Evolutionary conservation across 2,113 vertebrate species (phyloP).

Genomic region (Gracilinanus agilis): DNA sequence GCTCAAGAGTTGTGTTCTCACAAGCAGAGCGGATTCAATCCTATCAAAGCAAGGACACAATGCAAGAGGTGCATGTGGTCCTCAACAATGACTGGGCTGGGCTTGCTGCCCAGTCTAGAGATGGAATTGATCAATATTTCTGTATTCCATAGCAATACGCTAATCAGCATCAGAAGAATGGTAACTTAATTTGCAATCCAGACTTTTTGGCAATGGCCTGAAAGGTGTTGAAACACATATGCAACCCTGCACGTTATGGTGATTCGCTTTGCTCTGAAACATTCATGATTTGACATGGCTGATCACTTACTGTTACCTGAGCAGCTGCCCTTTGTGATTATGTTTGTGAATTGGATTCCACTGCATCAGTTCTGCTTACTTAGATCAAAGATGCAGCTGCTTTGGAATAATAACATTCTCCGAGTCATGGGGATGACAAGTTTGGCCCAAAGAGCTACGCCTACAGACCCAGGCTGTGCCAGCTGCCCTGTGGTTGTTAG

Average conservation of each 20-base stretch:
- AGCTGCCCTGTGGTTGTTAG: not conserved
- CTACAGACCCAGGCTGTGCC: not conserved
- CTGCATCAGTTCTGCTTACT: conserved; percentile 17
- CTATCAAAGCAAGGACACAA: not conserved
- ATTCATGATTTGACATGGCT: not conserved
- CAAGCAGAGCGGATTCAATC: not conserved
- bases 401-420: not conserved
- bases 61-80: not conserved
- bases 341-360: not conserved
- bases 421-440: fast-evolving
- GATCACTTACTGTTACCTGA: not conserved
- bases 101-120: not conserved
- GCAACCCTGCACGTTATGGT: not conserved
- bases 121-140: not conserved
- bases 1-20: not conserved
- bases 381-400: not conserved
- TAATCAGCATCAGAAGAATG: not conserved
- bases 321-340: not conserved
- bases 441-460: not conserved
- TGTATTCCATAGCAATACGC: not conserved
- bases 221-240: not conserved
- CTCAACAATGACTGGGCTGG: not conserved
- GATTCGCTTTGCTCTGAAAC: not conserved
- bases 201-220: not conserved
- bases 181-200: not conserved